A percentile compares a stretch with the other conserved stretches of the same genome.
Evolutionary conservation across 2,797 vertebrate species (phyloP).

Genomic region (Apodemus agrarius): DNA sequence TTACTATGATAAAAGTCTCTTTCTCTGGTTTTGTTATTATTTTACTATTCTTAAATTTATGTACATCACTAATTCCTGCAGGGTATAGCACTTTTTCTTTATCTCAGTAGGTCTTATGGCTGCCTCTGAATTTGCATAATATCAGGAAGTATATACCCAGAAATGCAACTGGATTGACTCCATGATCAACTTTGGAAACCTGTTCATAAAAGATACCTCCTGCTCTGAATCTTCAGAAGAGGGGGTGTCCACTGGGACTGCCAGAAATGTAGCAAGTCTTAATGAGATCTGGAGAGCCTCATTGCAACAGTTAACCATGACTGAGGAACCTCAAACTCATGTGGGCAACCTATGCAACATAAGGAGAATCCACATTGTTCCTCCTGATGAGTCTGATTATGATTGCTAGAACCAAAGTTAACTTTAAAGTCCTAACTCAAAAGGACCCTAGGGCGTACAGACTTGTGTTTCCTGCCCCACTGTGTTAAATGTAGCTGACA

Average conservation of each 20-base stretch:
- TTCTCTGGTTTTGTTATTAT: neutral
- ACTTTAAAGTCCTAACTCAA: neutral
- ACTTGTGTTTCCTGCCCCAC: neutral
- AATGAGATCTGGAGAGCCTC: neutral
- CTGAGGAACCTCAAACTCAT: neutral
- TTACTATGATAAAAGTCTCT: neutral
- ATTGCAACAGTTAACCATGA: neutral
- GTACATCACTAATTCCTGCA: neutral
- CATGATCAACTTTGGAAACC: neutral
- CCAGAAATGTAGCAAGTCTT: neutral
- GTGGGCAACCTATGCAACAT: neutral
- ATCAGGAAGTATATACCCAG: neutral
- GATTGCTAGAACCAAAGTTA: neutral
- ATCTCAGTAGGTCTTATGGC: neutral
- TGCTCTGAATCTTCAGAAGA: neutral
- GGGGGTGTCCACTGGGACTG: neutral
- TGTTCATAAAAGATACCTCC: neutral
- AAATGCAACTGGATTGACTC: neutral
- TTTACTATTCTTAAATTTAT: slow-evolving; percentile 22
- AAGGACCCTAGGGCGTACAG: neutral
- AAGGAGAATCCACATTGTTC: neutral
- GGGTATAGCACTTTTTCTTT: neutral
- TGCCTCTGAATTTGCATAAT: neutral
- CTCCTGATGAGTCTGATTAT: neutral
- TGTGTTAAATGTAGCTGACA: neutral